phyloP scores from a whole-genome alignment of 1,140 invertebrate species.

The Colletes latitarsis region DNA sequence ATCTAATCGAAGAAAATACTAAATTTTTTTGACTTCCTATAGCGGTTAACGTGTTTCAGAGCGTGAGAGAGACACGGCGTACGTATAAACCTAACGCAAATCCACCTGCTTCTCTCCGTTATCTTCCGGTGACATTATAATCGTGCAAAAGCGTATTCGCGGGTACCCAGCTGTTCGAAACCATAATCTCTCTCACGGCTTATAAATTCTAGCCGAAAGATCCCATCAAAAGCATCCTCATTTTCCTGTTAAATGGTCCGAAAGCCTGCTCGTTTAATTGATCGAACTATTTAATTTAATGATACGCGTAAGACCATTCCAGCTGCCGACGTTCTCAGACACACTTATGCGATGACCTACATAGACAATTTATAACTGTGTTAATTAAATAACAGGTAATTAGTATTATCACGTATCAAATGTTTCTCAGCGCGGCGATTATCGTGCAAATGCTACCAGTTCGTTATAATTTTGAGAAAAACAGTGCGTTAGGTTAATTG shows the following conservation, averaged over 20 bases:
- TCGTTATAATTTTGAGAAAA: neutral
- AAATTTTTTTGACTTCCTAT: neutral
- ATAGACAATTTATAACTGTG: neutral
- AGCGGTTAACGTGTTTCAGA: neutral
- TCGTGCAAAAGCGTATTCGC: neutral
- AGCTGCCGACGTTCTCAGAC: neutral
- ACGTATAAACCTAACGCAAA: neutral
- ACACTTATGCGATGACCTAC: neutral
- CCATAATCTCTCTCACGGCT: neutral
- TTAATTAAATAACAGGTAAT: neutral
- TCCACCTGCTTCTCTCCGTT: constrained; percentile 8
- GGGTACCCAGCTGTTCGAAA: constrained; percentile 1
- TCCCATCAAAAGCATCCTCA: neutral
- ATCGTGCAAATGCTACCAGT: neutral
- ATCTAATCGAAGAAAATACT: too few species aligned
- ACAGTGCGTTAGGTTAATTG: neutral
- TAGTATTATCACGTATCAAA: neutral
- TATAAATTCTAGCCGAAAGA: constrained; percentile 1
- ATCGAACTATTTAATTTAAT: neutral
- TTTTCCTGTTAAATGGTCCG: neutral
- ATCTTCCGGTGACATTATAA: constrained; percentile 12
- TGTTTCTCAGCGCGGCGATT: neutral
- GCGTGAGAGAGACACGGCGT: neutral
- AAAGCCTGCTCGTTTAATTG: neutral
- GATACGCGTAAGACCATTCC: neutral